A percentile compares a stretch with the other conserved stretches of the same genome.
These are phyloP conservation scores for Nothobranchius kuhntae DNA, from an alignment of 2,113 vertebrate species.

Conservation along the genomic window DNA sequence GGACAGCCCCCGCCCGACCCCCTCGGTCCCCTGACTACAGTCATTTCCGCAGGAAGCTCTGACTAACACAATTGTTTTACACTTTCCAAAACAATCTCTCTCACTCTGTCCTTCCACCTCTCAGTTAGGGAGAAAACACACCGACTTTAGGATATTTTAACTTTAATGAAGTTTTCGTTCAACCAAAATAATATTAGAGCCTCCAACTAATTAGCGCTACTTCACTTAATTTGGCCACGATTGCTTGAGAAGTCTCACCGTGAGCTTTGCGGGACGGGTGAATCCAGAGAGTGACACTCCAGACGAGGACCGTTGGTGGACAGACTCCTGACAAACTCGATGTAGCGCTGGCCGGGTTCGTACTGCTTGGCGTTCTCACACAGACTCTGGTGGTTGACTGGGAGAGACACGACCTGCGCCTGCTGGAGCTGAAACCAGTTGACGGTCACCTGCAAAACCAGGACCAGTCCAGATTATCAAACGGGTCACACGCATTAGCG, in stretches of 20 bases:
- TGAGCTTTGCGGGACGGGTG: conserved; percentile 71
- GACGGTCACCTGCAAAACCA: conserved; percentile 86
- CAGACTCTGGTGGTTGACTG: conserved; percentile 88
- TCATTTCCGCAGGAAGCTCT: conserved; percentile 74
- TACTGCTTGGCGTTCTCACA: conserved; percentile 94
- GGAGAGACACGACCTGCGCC: conserved; percentile 88
- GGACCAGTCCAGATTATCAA: background rate
- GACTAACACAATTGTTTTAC: conserved; percentile 53
- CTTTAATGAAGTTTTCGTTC: background rate
- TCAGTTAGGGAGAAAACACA: background rate
- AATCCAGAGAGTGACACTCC: conserved; percentile 82
- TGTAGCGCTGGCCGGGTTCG: conserved; percentile 93
- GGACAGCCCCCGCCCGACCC: conserved; percentile 24
- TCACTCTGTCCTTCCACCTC: conserved; percentile 27
- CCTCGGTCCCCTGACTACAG: conserved; percentile 53
- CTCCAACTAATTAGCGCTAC: too few relatives aligned
- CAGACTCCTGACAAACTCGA: conserved; percentile 87
- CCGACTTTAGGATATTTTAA: background rate
- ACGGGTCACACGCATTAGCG: background rate
- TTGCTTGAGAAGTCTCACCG: conserved; percentile 78
- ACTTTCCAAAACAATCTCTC: conserved; percentile 61
- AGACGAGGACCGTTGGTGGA: conserved; percentile 77
- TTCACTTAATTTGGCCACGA: too few relatives aligned
- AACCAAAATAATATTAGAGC: background rate
- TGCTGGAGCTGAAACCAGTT: conserved; percentile 98